Evolutionary conservation across 2,888 invertebrate species (phyloP).

Genomic region (Venusia cambrica): DNA sequence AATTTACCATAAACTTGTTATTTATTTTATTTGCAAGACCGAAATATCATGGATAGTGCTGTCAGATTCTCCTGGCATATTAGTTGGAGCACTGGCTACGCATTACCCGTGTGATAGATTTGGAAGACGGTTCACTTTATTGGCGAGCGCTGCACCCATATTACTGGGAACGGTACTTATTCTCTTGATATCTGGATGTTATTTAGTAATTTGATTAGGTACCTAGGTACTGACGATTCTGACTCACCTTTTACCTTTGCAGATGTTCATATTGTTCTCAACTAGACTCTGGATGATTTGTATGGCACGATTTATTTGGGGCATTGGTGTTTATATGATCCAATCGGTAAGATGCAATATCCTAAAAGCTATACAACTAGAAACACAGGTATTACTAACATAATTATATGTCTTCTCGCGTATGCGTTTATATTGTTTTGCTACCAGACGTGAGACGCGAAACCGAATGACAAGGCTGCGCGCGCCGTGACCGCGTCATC

Average conservation of each 20-base stretch:
- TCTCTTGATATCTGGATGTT: neutral
- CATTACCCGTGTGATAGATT: slow-evolving; percentile 45
- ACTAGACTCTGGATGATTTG: slow-evolving; percentile 63
- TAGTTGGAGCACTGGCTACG: slow-evolving; percentile 47
- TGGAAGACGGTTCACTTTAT: slow-evolving; percentile 49
- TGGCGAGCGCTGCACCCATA: slow-evolving; percentile 50
- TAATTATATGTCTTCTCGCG: too few species aligned
- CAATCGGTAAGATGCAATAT: slow-evolving; percentile 50
- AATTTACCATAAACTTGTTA: too few species aligned
- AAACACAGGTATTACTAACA: too few species aligned
- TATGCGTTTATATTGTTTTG: too few species aligned
- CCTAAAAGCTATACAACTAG: too few species aligned
- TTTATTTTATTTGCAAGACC: too few species aligned
- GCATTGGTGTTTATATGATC: slow-evolving; percentile 68
- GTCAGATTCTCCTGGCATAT: slow-evolving; percentile 46
- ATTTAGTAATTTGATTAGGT: too few species aligned
- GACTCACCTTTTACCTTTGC: too few species aligned
- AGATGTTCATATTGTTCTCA: slow-evolving; percentile 60
- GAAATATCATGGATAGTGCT: slow-evolving; percentile 57
- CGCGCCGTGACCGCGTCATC: too few species aligned
- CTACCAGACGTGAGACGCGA: too few species aligned
- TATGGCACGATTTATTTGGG: slow-evolving; percentile 66
- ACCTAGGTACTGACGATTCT: too few species aligned
- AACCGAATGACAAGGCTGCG: too few species aligned
- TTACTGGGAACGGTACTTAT: slow-evolving; percentile 47